These are phyloP conservation scores for Ophioninae sp. DNA, from an alignment of 2,888 invertebrate genomes.

Conservation along the genomic window DNA sequence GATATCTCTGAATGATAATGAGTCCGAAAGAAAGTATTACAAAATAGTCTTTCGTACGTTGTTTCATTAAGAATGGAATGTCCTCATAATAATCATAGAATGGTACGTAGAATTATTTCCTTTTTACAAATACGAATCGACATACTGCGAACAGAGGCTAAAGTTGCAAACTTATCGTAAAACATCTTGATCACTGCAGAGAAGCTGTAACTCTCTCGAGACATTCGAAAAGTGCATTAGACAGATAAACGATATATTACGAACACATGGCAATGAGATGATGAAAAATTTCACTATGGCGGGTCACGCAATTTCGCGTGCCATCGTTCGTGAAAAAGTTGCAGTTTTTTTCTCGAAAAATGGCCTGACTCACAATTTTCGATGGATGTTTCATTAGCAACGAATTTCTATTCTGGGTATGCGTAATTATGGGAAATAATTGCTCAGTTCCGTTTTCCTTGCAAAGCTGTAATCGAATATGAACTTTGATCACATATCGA, in stretches of 20 bases:
- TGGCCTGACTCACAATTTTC: not conserved
- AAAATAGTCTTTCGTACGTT: conserved; percentile 33
- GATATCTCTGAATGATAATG: conserved; percentile 5
- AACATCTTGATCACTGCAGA: not conserved
- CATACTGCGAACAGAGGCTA: not conserved
- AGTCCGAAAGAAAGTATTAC: conserved; percentile 25
- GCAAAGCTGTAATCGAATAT: not conserved
- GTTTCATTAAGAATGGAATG: conserved; percentile 19
- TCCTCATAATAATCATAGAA: not conserved
- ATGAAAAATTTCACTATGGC: not conserved
- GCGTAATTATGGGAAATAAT: no score
- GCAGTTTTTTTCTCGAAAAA: not conserved
- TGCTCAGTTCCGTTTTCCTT: not conserved
- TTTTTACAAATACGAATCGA: not conserved
- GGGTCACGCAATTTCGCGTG: not conserved
- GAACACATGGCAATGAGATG: not conserved
- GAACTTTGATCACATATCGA: not conserved
- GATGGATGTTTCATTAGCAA: not conserved
- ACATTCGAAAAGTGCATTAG: not conserved
- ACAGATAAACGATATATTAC: not conserved
- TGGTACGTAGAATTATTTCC: not conserved
- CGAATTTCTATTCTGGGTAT: not conserved
- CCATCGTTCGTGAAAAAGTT: not conserved
- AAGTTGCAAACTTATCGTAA: not conserved
- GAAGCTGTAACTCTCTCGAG: not conserved